Conservation (phyloP, 1,140 invertebrate species). For the Drosophila grimshawi region DNA sequence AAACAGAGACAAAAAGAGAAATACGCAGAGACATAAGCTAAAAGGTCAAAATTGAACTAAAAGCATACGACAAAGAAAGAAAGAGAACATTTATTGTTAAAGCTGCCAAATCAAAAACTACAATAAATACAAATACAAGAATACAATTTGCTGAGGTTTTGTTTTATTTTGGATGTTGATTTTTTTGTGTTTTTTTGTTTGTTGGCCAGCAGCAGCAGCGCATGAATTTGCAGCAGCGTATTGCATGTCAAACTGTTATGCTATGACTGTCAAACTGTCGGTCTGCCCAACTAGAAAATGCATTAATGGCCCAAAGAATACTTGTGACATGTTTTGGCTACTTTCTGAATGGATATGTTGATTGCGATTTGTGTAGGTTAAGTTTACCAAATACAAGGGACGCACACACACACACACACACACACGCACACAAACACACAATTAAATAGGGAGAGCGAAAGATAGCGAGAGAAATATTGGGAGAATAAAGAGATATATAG, state of each 20-base stretch:
- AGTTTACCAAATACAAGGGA: slow-evolving; percentile 37
- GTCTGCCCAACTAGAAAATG: slow-evolving; percentile 49
- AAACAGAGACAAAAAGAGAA: slow-evolving; percentile 46
- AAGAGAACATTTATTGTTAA: slow-evolving; percentile 11
- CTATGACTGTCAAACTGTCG: slow-evolving; percentile 47
- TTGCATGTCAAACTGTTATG: slow-evolving; percentile 50
- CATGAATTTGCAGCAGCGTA: slow-evolving; percentile 40
- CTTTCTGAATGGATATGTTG: neutral
- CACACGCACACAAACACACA: slow-evolving; percentile 39
- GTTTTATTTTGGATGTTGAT: neutral
- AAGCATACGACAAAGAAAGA: slow-evolving; percentile 54
- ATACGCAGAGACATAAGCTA: slow-evolving; percentile 8
- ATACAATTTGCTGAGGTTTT: slow-evolving; percentile 6
- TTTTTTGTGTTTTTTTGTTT: slow-evolving; percentile 6
- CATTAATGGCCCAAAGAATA: slow-evolving; percentile 14
- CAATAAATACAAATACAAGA: slow-evolving; percentile 31
- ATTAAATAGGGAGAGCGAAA: slow-evolving; percentile 13
- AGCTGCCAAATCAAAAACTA: slow-evolving; percentile 29
- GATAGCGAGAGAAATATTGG: slow-evolving; percentile 7
- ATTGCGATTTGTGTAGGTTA: slow-evolving; percentile 34
- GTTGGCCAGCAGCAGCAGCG: slow-evolving; percentile 27
- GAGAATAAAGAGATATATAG: slow-evolving; percentile 5
- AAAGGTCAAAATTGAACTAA: slow-evolving; percentile 62
- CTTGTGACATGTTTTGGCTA: too few species aligned
- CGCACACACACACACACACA: slow-evolving; percentile 31